Evolutionary conservation across 1,140 invertebrate genomes (phyloP).

Genomic region (Drosophila guanche): DNA sequence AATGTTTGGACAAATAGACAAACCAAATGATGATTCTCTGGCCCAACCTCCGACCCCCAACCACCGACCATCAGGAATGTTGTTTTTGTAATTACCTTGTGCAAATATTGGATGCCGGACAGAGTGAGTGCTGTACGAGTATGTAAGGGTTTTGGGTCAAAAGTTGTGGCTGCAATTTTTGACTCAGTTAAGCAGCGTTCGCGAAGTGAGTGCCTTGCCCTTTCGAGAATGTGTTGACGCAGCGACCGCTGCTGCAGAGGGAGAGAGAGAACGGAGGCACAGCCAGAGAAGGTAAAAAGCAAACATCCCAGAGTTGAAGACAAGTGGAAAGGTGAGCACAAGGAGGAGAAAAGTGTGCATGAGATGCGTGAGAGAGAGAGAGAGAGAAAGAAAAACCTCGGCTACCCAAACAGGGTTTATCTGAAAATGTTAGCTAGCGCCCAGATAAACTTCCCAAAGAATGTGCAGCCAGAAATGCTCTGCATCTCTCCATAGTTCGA

Average conservation of each 20-base stretch:
- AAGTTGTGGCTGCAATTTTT: slow-evolving; percentile 59
- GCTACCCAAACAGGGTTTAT: slow-evolving; percentile 63
- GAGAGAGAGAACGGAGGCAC: slow-evolving; percentile 1
- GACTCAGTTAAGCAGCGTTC: slow-evolving; percentile 12
- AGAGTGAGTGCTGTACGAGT: slow-evolving; percentile 13
- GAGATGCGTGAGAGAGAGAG: slow-evolving; percentile 59
- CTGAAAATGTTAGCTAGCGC: slow-evolving; percentile 41
- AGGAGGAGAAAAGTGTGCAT: slow-evolving; percentile 66
- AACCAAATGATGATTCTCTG: slow-evolving; percentile 59
- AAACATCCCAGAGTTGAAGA: slow-evolving; percentile 67
- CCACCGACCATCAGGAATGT: slow-evolving; percentile 23
- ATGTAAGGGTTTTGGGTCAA: slow-evolving; percentile 67
- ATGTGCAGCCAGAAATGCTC: slow-evolving; percentile 30
- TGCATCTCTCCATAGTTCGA: neutral
- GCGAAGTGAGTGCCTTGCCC: slow-evolving; percentile 67
- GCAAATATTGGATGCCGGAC: slow-evolving; percentile 60
- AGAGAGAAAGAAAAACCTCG: slow-evolving; percentile 50
- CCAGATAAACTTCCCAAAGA: slow-evolving; percentile 46
- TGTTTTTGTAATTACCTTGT: slow-evolving; percentile 75
- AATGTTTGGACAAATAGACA: slow-evolving; percentile 80
- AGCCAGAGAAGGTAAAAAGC: slow-evolving; percentile 63
- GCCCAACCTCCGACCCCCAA: no score
- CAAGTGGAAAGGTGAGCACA: slow-evolving; percentile 70
- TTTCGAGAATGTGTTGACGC: slow-evolving; percentile 64
- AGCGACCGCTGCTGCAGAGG: slow-evolving; percentile 5